A percentile compares a stretch with the other conserved stretches of the same genome.
Evolutionary conservation across 2,113 vertebrate species (phyloP).

Genomic region (Crotalus tigris): DNA sequence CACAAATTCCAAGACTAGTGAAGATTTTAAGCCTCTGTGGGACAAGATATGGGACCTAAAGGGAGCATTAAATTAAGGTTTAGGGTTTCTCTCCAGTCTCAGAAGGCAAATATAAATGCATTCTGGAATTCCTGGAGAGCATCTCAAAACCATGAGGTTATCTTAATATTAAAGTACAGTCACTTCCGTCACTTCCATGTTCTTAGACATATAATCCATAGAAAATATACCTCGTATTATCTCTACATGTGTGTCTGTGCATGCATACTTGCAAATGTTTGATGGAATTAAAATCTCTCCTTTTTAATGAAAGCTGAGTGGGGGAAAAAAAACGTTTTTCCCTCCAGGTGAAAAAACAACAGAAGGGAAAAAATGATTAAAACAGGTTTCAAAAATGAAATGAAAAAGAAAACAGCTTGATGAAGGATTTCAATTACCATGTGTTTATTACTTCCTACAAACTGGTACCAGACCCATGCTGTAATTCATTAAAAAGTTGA

Average conservation of each 20-base stretch:
- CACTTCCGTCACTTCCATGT: background rate
- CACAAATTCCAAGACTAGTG: background rate
- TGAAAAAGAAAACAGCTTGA: background rate
- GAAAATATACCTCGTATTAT: background rate
- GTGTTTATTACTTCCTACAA: background rate
- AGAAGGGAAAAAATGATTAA: background rate
- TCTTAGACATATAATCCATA: background rate
- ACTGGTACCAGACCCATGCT: background rate
- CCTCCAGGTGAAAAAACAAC: background rate
- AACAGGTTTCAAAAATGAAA: background rate
- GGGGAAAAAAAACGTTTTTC: background rate
- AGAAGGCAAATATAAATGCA: background rate
- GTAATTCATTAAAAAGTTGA: background rate
- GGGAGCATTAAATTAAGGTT: background rate
- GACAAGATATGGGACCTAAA: background rate
- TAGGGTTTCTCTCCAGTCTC: background rate
- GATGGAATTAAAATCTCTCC: background rate
- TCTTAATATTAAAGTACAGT: background rate
- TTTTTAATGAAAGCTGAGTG: background rate
- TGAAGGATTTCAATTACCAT: background rate
- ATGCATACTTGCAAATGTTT: background rate
- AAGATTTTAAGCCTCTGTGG: background rate
- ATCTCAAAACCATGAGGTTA: background rate
- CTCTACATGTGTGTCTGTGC: background rate
- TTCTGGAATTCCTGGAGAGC: background rate